phyloP scores from a whole-genome alignment of 2,888 invertebrate genomes.

The Lasioglossum calceatum region DNA sequence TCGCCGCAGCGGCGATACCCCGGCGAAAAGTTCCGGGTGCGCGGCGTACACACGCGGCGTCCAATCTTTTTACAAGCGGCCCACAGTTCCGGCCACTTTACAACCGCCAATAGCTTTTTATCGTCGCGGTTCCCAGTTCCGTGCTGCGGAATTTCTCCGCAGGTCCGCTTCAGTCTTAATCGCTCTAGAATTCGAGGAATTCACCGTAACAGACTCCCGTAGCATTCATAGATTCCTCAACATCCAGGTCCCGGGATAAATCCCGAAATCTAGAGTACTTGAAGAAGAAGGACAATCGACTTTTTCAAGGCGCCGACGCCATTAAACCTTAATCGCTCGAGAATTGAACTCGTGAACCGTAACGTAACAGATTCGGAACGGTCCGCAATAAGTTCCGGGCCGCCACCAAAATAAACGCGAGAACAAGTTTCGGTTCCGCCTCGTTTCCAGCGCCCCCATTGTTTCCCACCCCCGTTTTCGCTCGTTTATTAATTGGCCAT shows the following conservation, averaged over 20 bases:
- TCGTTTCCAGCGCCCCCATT: background rate
- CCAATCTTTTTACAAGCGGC: conserved; percentile 50
- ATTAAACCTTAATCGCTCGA: too few species aligned
- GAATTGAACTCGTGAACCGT: background rate
- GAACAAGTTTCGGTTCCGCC: background rate
- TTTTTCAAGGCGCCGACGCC: too few species aligned
- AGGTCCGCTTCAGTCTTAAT: conserved; percentile 7
- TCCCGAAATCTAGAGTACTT: too few species aligned
- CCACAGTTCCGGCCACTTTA: conserved; percentile 39
- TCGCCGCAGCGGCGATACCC: conserved; percentile 17
- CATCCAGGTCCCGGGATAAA: too few species aligned
- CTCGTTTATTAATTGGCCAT: conserved; percentile 11
- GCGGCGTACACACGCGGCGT: conserved; percentile 30
- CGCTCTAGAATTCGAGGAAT: background rate
- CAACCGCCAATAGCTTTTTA: conserved; percentile 53
- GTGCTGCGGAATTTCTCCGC: background rate
- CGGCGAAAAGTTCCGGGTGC: conserved; percentile 33
- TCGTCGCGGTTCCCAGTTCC: conserved; percentile 30
- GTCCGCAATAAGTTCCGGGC: background rate
- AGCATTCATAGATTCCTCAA: too few species aligned
- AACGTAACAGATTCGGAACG: background rate
- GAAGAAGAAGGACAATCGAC: too few species aligned
- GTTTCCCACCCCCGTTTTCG: background rate
- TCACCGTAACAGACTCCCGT: background rate
- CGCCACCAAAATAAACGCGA: background rate